phyloP scores from a whole-genome alignment of 2,113 vertebrate species.

The Garra rufa region DNA sequence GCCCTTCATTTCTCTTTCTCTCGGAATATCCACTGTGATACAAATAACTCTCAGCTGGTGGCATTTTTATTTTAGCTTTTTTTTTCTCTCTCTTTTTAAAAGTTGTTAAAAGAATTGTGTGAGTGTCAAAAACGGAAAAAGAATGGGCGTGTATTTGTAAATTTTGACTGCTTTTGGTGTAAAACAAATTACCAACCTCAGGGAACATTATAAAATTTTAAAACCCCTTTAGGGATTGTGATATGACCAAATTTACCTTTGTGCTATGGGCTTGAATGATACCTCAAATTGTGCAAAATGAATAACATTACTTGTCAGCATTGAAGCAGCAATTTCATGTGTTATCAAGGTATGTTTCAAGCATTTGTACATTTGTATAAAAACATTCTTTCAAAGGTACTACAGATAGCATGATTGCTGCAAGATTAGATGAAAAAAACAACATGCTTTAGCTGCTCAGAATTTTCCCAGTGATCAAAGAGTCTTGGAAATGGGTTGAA shows the following conservation, averaged over 20 bases:
- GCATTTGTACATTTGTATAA: background rate
- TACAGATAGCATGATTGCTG: background rate
- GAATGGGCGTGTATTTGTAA: too few relatives aligned
- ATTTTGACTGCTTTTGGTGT: background rate
- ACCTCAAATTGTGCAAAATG: background rate
- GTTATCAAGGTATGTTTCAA: background rate
- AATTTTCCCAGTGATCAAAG: constrained; percentile 64
- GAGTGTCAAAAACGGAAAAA: too few relatives aligned
- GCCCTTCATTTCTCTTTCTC: constrained; percentile 7
- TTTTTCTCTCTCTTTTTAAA: background rate
- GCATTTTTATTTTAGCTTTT: background rate
- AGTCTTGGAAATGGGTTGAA: constrained; percentile 58
- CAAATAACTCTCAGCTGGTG: background rate
- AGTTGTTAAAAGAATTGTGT: background rate
- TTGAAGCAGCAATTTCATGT: background rate
- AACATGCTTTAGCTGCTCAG: constrained; percentile 59
- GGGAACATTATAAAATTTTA: background rate
- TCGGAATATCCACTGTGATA: background rate
- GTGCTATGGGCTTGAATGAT: background rate
- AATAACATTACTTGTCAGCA: background rate
- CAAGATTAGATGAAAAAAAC: constrained; percentile 3
- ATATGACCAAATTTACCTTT: background rate
- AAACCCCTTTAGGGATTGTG: background rate
- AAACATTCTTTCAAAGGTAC: background rate
- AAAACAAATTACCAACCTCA: background rate